Evolutionary conservation across 2,888 invertebrate species (phyloP), one percentile per base, ranked within the genome.

Genomic region (Latheticus oryzae): DNA sequence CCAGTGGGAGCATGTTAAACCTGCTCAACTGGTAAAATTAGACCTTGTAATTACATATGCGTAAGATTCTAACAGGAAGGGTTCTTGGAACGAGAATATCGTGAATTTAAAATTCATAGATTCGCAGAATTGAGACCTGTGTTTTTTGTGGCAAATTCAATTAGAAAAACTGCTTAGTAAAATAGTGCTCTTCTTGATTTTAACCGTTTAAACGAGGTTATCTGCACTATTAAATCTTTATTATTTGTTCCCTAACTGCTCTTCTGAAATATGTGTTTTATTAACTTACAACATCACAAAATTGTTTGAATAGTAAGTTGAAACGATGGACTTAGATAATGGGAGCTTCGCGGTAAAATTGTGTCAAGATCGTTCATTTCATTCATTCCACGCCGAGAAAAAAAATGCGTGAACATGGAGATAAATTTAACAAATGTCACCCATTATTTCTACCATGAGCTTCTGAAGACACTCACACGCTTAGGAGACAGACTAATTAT

Each of bases 401-500:
- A n/a, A n/a, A n/a, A n/a, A n/a, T 8, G 9, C 32, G 16, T 5
- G 28, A 26, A 5, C 5, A 37, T 5, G 19, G 9, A 8, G 17
- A 37, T 37, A 37, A 37, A 17, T 37, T 17, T 9, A 42, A 7
- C 15, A 24, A 42, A 42, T 28, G 28, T 42, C 9, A 13, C 17
- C 37, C 13, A 32, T 32, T 32, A 32, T 32, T 32, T 19, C 21
- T 11, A 21, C n/a, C 35, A 7, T 5, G 40, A 40, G 40, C 40
- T 43, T 19, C 30, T 42, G 42, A 16, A 26, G 26, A 11, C 15
- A 21, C 7, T 45, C 33, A 32, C 45, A 45, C 32, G 32, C 45
- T 45, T 23, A 21, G 33, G n/a, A 35, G 15, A 23, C 47, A 8
- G 15, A 38, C 40, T 51, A 51, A 30, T 51, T 38, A 51, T 51